Evolutionary conservation across 30 jellyfish, hydroid and myxozoan species (phyloP).

Genomic region (Pelagia noctiluca): DNA sequence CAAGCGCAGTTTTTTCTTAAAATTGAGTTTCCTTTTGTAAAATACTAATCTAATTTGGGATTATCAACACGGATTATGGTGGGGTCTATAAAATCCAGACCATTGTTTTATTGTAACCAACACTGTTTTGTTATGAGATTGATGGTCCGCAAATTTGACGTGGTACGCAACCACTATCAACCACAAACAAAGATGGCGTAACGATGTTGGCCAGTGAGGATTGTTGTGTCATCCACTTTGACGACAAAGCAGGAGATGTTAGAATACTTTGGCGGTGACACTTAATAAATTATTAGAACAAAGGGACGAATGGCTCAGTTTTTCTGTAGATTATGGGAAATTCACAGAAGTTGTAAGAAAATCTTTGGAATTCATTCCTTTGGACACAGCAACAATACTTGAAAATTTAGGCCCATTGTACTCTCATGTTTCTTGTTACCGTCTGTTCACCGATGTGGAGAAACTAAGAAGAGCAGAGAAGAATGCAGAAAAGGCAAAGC

Average conservation of each 20-base stretch:
- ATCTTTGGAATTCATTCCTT: conserved; percentile 25
- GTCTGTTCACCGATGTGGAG: conserved; percentile 26
- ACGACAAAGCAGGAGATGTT: conserved; percentile 10
- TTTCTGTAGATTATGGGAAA: conserved; percentile 5
- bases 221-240: conserved; percentile 8
- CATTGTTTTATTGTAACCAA: background rate
- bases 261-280: conserved; percentile 14
- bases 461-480: conserved; percentile 25
- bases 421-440: conserved; percentile 34
- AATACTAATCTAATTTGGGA: too few relatives aligned
- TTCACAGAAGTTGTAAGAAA: conserved; percentile 15
- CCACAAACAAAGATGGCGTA: conserved; percentile 17
- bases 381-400: conserved; percentile 5
- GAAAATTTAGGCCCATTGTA: conserved; percentile 9
- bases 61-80: background rate
- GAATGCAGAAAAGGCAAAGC: conserved; percentile 21
- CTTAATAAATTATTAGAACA: background rate
- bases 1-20: conserved; percentile 13
- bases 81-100: conserved; percentile 6
- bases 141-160: conserved; percentile 13
- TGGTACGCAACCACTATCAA: conserved; percentile 11
- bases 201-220: background rate
- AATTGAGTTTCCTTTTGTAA: background rate
- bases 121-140: background rate
- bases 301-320: conserved; percentile 43